Base-by-base conservation (phyloP, 1,140 invertebrate genomes). In the Zaprionus kolodkinae region DNA sequence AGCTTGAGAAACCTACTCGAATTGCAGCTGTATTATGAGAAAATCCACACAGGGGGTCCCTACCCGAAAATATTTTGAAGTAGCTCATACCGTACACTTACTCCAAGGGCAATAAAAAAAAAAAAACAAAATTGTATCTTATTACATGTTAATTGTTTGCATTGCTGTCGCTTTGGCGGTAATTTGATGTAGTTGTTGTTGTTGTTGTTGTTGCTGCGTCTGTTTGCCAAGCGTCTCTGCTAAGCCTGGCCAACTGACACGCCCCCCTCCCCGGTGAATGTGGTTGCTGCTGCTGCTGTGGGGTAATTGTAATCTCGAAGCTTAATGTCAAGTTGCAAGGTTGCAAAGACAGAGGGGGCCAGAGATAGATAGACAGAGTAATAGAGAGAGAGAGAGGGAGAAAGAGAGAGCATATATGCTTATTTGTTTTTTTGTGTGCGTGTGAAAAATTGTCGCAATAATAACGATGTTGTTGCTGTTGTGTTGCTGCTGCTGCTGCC, bases 241-340 rank as follows among this genome's bases (percentile, higher is more conserved):
- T 43, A 15, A 36, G 66, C 38, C 38, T 62, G 15, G 36, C 52
- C 48, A 65, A 57, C 63, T 11, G 63, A 54, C 70, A 67, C 66
- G 72, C 72, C 72, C 59, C 55, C 38, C 12, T 66, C 66, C 66
- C 72, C 55, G 17, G n/a, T 9, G 6, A 17, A 54, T 60, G 60
- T 72, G 43, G 67, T 40, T 78, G 48, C 63, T 61, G 57, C 30
- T 64, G 27, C 6, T 64, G 52, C 21, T 61, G 55, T 62, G 61
- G 61, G 33, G 59, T 76, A 70, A 78, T 82, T 85, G 63, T 75
- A 75, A 76, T 59, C 48, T 72, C 11, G 21, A 56, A 62, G 79
- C 79, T 87, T 86, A 87, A 79, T 80, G 83, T 80, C 77, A 83
- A 55, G 79, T 70, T 83, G 77, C 85, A 83, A 88, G 80, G 83